phyloP scores from a whole-genome alignment of 64 coral and sea anemone genomes.

The Stylophora pistillata region DNA sequence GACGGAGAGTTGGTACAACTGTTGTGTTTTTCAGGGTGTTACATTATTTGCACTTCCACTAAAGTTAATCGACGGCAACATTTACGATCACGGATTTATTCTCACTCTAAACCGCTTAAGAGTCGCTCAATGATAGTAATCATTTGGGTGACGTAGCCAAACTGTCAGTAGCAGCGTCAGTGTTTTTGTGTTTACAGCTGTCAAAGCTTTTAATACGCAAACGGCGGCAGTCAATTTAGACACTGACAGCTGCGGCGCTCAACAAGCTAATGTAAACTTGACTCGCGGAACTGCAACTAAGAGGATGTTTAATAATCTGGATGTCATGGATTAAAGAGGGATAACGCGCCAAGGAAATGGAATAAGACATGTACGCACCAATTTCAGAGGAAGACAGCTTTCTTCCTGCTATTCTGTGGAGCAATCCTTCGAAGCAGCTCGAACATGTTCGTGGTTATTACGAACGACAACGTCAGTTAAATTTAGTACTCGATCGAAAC shows the following conservation, averaged over 20 bases:
- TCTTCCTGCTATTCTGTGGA: constrained; percentile 75
- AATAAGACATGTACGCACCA: constrained; percentile 56
- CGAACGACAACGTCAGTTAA: constrained; percentile 63
- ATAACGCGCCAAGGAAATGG: too few species aligned
- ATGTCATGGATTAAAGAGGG: constrained; percentile 4
- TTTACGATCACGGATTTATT: not conserved
- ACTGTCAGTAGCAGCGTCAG: not conserved
- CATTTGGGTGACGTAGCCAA: not conserved
- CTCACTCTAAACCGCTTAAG: not conserved
- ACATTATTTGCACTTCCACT: not conserved
- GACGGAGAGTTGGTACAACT: not conserved
- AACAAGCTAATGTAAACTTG: not conserved
- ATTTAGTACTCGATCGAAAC: constrained; percentile 66
- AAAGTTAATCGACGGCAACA: not conserved
- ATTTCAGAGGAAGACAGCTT: constrained; percentile 92
- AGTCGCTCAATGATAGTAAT: not conserved
- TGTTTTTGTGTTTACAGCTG: constrained; percentile 5
- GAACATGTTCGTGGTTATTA: constrained; percentile 74
- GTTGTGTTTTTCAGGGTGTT: not conserved
- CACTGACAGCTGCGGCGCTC: constrained; percentile 7
- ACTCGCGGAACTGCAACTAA: not conserved
- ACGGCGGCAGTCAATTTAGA: not conserved
- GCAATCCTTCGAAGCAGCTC: constrained; percentile 75
- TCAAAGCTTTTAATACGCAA: not conserved
- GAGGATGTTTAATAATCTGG: not conserved